phyloP scores from a whole-genome alignment of 2,797 vertebrate genomes.

The Diceros bicornis region DNA sequence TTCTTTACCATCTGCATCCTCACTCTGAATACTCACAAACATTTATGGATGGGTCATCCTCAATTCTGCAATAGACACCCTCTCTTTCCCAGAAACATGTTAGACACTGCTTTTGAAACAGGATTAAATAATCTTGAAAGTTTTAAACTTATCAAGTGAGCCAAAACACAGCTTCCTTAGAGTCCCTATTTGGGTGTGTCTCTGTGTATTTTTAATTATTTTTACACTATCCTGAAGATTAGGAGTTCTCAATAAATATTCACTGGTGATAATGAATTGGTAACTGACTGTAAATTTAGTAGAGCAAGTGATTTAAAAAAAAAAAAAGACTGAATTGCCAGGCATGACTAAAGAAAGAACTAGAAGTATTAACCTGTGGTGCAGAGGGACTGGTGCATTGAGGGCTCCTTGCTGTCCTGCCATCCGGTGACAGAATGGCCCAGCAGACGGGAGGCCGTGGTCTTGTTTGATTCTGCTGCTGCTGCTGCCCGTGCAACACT shows the following conservation, averaged over 20 bases:
- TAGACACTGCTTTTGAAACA: not conserved
- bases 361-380: not conserved
- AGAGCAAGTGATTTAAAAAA: constrained; percentile 11
- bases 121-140: not conserved
- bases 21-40: not conserved
- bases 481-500: accelerated
- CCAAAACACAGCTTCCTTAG: not conserved
- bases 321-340: not conserved
- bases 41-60: not conserved
- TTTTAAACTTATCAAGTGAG: not conserved
- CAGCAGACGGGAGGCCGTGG: not conserved
- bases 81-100: not conserved
- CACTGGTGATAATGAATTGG: not conserved
- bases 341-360: not conserved
- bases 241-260: not conserved
- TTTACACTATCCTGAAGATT: not conserved
- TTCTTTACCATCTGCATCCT: not conserved
- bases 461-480: not conserved
- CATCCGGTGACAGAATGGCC: too few relatives aligned
- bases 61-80: not conserved
- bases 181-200: not conserved
- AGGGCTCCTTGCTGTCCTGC: not conserved
- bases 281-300: not conserved
- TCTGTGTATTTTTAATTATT: not conserved
- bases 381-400: not conserved